Evolutionary conservation across 2,113 vertebrate genomes (phyloP), one percentile per base, ranked within the genome.

Genomic region (Dicrurus megarhynchus): DNA sequence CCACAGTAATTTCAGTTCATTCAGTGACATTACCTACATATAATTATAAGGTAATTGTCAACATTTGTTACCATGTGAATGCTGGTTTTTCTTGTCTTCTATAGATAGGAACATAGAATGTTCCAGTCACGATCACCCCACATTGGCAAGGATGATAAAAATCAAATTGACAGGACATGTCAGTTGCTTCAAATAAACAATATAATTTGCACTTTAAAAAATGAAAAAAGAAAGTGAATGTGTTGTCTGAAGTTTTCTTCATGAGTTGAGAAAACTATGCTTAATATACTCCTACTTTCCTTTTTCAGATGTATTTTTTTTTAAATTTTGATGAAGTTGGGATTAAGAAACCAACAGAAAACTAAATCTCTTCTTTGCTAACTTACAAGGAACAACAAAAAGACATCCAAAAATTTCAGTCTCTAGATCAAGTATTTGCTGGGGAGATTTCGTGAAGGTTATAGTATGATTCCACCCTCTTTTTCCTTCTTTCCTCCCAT

Each of bases 1-100:
- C 97, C 96, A 83, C 96, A 94, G 97, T 98, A 98, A 98, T 98
- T 98, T 98, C 98, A 97, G 97, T 98, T 98, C 98, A 98, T 98
- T 98, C 97, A 97, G 97, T 93, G 98, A 97, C 97, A 97, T 98
- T 98, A 97, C 98, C 98, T 98, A 97, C 97, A 33, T 97, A 95
- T 98, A 98, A 98, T 98, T 98, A 97, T 96, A 95, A 96, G 98
- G 98, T 98, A 98, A 98, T 97, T 98, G 98, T 98, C 97, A 97
- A 98, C 96, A 94, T 98, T 97, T 97, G 97, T 95, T 97, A 89
- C 88, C 73, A 77, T 87, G 35, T 97, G 94, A 89, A 94, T 85
- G 81, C 77, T 83, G 65, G 27, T 74, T 96, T 90, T 97, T 95
- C 85, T 92, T 53, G 41, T 94, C 91, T 92, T 87, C 90, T 95